phyloP scores from a whole-genome alignment of 2,888 invertebrate genomes.

The Julus scandinavius region DNA sequence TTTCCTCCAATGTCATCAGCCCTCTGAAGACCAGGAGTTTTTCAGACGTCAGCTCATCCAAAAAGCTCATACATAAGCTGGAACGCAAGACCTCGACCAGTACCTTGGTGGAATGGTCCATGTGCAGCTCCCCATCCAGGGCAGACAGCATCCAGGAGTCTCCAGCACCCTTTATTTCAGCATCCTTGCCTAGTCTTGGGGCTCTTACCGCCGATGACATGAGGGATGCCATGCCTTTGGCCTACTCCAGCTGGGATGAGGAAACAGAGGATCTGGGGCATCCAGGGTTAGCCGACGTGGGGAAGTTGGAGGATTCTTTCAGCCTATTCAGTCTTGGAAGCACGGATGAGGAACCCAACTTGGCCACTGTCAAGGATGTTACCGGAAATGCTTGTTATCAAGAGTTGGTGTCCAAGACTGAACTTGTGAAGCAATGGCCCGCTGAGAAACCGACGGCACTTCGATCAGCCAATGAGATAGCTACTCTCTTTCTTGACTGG shows the following conservation, averaged over 20 bases:
- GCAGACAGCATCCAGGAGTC: not conserved
- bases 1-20: not conserved
- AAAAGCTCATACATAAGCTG: not conserved
- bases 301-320: not conserved
- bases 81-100: slow-evolving; percentile 20
- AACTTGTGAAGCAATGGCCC: not conserved
- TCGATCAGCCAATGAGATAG: slow-evolving; percentile 44
- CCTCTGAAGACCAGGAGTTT: not conserved
- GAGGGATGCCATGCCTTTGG: not conserved
- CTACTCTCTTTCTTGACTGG: not conserved
- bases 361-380: not conserved
- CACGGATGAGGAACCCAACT: not conserved
- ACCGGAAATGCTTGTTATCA: slow-evolving; percentile 43
- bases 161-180: not conserved
- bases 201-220: not conserved
- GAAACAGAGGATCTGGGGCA: not conserved
- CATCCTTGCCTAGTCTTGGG: slow-evolving; percentile 31
- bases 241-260: not conserved
- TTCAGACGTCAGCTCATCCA: not conserved
- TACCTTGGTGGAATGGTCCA: slow-evolving; percentile 40
- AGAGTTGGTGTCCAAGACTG: not conserved
- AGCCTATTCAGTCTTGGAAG: slow-evolving; percentile 17
- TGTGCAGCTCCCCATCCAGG: not conserved
- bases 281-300: not conserved
- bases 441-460: not conserved